Base-by-base conservation (phyloP, 2,113 vertebrate genomes). In the Tichodroma muraria region DNA sequence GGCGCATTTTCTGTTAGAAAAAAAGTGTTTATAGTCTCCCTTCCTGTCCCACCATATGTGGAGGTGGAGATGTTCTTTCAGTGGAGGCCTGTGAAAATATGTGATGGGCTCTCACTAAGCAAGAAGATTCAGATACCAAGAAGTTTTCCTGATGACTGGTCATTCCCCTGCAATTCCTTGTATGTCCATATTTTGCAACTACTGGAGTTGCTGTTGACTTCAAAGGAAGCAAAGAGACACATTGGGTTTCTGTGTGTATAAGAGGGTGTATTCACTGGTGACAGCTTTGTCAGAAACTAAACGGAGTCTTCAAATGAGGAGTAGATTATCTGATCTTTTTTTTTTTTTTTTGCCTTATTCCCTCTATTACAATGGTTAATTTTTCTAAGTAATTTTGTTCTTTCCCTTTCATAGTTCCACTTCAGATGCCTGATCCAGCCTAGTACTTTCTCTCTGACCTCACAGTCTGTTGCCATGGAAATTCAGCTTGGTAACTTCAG, bases 401-500 rank as follows among this genome's bases (percentile, higher is more conserved):
- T 89, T 97, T 93, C 69, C 57, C 52, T 78, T 80, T 65, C 20
- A 7, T 66, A 76, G 10, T 86, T 78, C 63, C 30, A 19, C 73
- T 77, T 94, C 38, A 64, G 61, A 42, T 85, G 71, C 60, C 59
- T 78, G 40, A 85, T 93, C 88, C 81, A 65, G 57, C 59, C 82
- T 90, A 64, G 70, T 88, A 38, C 87, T 93, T 91, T 81, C 42
- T 83, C 72, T 93, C 61, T 93, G 91, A 94, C 95, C 73, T 90
- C 89, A 75, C 37, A 80, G 63, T 75, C 81, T 80, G 95, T 97
- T 96, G 95, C 95, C 78, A 90, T 95, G 93, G 95, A 97, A 96
- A 97, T 95, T 94, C 6, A 4, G 59, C 92, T 95, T 88, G 85
- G 37, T 69, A 68, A 83, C 80, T 94, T 96, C 25, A 1, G 42